Percentiles rank a stretch among this genome's conserved stretches.
phyloP scores from a whole-genome alignment of 2,888 invertebrate genomes.

The Pogonocherus hispidulus region DNA sequence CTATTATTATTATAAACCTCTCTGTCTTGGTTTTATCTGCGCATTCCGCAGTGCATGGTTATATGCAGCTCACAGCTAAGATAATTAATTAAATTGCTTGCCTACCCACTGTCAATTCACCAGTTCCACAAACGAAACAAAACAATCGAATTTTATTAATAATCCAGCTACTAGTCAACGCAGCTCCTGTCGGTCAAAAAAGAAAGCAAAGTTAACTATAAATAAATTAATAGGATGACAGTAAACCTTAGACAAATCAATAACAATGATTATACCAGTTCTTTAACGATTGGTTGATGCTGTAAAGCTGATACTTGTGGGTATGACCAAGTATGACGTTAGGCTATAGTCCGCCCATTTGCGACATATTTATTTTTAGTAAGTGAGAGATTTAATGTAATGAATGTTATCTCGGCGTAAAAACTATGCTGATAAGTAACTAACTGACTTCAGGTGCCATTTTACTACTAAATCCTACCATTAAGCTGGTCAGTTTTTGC shows the following conservation, averaged over 20 bases:
- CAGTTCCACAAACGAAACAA: constrained; percentile 15
- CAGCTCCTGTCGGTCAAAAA: constrained; percentile 6
- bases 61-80: constrained; percentile 2
- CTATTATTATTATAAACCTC: neutral
- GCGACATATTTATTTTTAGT: constrained; percentile 49
- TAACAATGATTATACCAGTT: constrained; percentile 50
- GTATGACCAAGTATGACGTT: constrained; percentile 51
- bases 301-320: constrained; percentile 47
- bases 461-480: neutral
- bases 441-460: neutral
- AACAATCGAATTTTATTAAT: constrained; percentile 24
- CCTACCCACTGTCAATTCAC: constrained; percentile 10
- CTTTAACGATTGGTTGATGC: constrained; percentile 50
- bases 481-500: no score
- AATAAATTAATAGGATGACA: constrained; percentile 48
- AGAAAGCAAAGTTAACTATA: constrained; percentile 25
- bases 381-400: constrained; percentile 31
- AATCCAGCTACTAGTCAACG: constrained; percentile 16
- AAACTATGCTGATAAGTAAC: neutral
- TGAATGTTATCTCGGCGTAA: neutral
- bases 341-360: constrained; percentile 47
- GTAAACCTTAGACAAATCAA: constrained; percentile 50
- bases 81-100: constrained; percentile 24
- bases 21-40: neutral
- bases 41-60: constrained; percentile 13